Conservation (phyloP, 2,113 vertebrate genomes). For the Myotis lucifugus region DNA sequence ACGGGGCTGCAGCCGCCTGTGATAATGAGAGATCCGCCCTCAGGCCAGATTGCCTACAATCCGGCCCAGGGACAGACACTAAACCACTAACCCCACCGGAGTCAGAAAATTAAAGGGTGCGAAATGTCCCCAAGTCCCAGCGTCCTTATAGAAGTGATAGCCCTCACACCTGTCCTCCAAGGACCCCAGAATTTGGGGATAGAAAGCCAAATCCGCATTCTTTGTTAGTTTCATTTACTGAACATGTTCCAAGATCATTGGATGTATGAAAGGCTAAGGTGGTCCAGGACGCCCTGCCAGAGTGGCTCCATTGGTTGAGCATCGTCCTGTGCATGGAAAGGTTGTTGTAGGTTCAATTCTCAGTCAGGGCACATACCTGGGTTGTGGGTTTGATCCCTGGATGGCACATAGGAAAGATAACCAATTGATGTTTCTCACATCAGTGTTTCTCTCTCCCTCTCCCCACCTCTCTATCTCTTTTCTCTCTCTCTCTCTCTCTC, state of each 20-base stretch:
- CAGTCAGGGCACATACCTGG: background rate
- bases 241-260: background rate
- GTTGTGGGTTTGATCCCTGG: too few species aligned
- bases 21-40: background rate
- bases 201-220: background rate
- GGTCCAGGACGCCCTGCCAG: background rate
- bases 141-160: background rate
- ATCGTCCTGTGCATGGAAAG: background rate
- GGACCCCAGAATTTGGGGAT: background rate
- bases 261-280: background rate
- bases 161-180: background rate
- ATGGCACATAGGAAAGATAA: too few species aligned
- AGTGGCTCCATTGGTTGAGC: background rate
- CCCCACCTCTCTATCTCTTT: too few species aligned
- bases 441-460: too few species aligned
- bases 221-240: background rate
- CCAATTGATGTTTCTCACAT: too few species aligned
- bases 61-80: background rate
- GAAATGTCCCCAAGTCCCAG: background rate
- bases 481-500: too few species aligned
- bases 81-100: background rate
- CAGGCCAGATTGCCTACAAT: background rate
- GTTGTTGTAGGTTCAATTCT: background rate
- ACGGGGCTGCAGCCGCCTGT: fast-evolving
- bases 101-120: background rate